phyloP scores from a whole-genome alignment of 1,140 invertebrate genomes.

The Procambarus clarkii region DNA sequence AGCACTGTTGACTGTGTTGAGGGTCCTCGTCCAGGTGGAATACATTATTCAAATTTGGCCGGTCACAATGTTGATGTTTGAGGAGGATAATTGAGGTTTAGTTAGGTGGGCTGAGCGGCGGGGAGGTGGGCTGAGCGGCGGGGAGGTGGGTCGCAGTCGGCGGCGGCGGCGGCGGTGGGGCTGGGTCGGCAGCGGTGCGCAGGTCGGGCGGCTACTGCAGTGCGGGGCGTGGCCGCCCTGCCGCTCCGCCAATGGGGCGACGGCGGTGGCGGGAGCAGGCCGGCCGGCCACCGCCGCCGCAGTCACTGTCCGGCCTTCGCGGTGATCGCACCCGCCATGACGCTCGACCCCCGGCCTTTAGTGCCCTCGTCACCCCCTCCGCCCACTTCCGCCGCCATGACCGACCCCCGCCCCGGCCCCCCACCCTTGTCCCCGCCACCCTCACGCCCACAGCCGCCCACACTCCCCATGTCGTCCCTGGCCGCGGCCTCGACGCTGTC shows the following conservation, averaged over 20 bases:
- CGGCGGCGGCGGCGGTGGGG: slow-evolving; percentile 6
- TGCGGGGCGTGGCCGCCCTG: slow-evolving; percentile 57
- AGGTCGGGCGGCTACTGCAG: slow-evolving; percentile 48
- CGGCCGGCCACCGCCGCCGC: slow-evolving; percentile 58
- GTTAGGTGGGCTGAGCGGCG: slow-evolving; percentile 2
- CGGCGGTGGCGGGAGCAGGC: slow-evolving; percentile 60
- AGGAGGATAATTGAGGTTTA: neutral
- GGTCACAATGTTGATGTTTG: slow-evolving; percentile 13
- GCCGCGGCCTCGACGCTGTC: slow-evolving; percentile 51
- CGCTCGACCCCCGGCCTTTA: slow-evolving; percentile 62
- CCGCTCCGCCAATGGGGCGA: slow-evolving; percentile 64
- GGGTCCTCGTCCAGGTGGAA: too few relatives aligned
- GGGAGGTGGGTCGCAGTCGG: neutral
- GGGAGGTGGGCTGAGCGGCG: neutral
- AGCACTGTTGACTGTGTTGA: too few relatives aligned
- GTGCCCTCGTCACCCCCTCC: slow-evolving; percentile 49
- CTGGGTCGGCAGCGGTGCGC: slow-evolving; percentile 32
- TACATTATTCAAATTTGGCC: neutral
- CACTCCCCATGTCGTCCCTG: slow-evolving; percentile 49
- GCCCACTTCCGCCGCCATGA: slow-evolving; percentile 45
- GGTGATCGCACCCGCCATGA: slow-evolving; percentile 66
- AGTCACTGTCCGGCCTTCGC: slow-evolving; percentile 63
- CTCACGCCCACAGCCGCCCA: slow-evolving; percentile 46
- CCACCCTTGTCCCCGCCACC: slow-evolving; percentile 53
- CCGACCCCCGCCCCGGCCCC: slow-evolving; percentile 41